Percentiles rank a stretch among this genome's conserved stretches.
Evolutionary conservation across 2,888 invertebrate genomes (phyloP).

Genomic region (Euplagia quadripunctaria): DNA sequence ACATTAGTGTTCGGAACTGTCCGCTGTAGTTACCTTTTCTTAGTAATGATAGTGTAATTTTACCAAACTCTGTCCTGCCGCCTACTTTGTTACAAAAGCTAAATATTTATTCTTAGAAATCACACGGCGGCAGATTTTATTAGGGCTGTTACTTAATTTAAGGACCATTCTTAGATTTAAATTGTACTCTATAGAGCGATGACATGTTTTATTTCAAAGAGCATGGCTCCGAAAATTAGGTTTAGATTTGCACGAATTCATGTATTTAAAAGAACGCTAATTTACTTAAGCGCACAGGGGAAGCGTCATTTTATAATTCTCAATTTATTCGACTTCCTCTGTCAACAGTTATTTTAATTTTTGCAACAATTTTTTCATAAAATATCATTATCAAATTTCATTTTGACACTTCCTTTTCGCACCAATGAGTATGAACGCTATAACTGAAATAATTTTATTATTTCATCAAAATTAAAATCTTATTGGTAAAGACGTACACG

Average conservation of each 20-base stretch:
- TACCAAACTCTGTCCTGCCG: constrained; percentile 16
- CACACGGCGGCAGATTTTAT: constrained; percentile 30
- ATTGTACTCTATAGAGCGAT: constrained; percentile 19
- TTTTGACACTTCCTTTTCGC: not conserved
- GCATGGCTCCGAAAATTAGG: constrained; percentile 15
- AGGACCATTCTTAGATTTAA: constrained; percentile 38
- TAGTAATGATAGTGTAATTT: constrained; percentile 32
- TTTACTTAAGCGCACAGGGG: not conserved
- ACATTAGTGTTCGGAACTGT: constrained; percentile 27
- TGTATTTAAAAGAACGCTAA: constrained; percentile 3
- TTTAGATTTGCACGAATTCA: constrained; percentile 21
- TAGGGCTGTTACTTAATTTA: constrained; percentile 51
- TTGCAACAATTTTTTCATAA: too few species aligned
- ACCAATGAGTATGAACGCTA: not conserved
- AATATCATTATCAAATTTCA: too few species aligned
- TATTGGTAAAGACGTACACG: not conserved
- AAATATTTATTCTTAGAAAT: constrained; percentile 43
- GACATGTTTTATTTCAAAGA: constrained; percentile 13
- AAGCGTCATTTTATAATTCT: not conserved
- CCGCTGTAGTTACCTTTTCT: constrained; percentile 45
- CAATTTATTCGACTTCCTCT: not conserved
- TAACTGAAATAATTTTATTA: too few species aligned
- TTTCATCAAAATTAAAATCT: not conserved
- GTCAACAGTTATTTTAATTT: not conserved
- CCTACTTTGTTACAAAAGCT: constrained; percentile 33